Percentiles rank a stretch among this genome's conserved stretches.
These are phyloP conservation scores for Florisuga fusca DNA, from an alignment of 2,797 vertebrate species.

Conservation along the genomic window DNA sequence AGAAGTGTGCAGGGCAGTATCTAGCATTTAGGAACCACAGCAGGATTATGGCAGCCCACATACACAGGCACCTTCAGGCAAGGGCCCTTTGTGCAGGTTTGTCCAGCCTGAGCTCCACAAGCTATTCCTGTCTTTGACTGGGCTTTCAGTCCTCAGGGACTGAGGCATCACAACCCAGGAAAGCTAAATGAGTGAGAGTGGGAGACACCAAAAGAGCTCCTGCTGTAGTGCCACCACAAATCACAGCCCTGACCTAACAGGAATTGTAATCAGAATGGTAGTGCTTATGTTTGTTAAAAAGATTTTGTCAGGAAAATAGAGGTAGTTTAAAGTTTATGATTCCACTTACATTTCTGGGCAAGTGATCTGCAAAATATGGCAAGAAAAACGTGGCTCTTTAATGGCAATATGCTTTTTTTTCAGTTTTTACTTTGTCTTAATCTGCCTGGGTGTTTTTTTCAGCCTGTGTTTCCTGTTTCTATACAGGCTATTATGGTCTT, in stretches of 20 bases:
- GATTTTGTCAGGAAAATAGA: slow-evolving; percentile 54
- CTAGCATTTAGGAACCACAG: background rate
- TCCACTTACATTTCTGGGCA: slow-evolving; percentile 53
- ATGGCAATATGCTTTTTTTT: slow-evolving; percentile 9
- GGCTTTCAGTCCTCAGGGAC: background rate
- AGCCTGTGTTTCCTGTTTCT: background rate
- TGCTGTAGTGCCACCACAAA: background rate
- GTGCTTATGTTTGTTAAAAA: background rate
- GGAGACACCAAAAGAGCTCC: background rate
- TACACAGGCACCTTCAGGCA: background rate
- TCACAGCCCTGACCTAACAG: background rate
- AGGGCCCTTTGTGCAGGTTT: background rate
- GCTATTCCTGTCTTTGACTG: background rate
- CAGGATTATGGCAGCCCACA: background rate
- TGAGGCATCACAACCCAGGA: background rate
- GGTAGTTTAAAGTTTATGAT: slow-evolving; percentile 44
- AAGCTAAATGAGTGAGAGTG: background rate
- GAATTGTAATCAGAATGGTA: background rate
- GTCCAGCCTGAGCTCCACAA: background rate
- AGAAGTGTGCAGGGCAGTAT: background rate
- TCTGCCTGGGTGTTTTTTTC: background rate
- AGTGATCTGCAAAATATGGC: slow-evolving; percentile 43
- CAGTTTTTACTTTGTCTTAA: slow-evolving; percentile 14
- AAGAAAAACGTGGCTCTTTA: slow-evolving; percentile 44
- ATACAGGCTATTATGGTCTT: slow-evolving; percentile 28